Evolutionary conservation across 2,888 invertebrate species (phyloP), one percentile per base, ranked within the genome.

Genomic region (Encarsia formosa): DNA sequence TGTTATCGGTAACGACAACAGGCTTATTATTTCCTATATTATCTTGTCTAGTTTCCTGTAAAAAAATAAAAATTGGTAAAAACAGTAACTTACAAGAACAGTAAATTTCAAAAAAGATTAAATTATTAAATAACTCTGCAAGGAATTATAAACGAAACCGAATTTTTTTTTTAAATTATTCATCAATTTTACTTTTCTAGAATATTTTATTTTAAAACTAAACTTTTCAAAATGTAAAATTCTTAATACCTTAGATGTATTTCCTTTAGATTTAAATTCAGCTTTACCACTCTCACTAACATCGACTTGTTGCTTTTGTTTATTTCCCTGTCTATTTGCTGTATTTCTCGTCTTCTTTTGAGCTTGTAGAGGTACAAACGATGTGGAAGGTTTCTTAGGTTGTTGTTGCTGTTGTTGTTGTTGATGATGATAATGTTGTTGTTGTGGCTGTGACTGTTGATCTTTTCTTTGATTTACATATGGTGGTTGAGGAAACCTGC

Each of bases 311-410:
- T n/a, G n/a, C n/a, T 59, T 35, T 19, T 62, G 61, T 2, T 49
- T 23, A 24, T 41, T 56, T 26, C 52, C 50, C 64, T 65, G 35
- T 2, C 41, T 47, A 35, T 15, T 51, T 32, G 13, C 16, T 6
- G 18, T n/a, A 5, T 48, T 65, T 31, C 66, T 71, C 52, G 71
- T 75, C 49, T 75, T 75, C 49, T 77, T 79, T 35, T 79, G 73
- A 3, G 78, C 81, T 65, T 81, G 81, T 16, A 81, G 66, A 0
- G 81, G 81, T 24, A 80, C 78, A 57, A 81, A 81, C 0, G 79
- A 73, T 22, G 77, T 70, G 46, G 49, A 59, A 19, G 65, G 65
- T 16, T 62, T 68, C 18, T 49, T 23, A 6, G 44, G 59, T 19
- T 52, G 53, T 24, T 53, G 55, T 2, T 52, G 59, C 37, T 59